A percentile compares a stretch with the other conserved stretches of the same genome.
phyloP scores from a whole-genome alignment of 2,888 invertebrate genomes.

The Keiferia lycopersicella region DNA sequence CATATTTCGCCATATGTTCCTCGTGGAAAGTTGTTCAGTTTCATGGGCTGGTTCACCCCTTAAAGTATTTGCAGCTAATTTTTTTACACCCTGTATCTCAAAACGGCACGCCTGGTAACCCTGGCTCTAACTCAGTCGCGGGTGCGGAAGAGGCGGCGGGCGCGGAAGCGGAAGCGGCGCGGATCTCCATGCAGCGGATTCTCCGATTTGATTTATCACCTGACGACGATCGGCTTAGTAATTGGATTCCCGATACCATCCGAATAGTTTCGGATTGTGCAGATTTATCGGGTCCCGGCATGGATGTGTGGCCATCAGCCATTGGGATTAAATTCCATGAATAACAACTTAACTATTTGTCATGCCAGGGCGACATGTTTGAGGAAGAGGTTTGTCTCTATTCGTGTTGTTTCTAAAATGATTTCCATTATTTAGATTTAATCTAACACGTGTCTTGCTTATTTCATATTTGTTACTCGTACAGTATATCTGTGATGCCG shows the following conservation, averaged over 20 bases:
- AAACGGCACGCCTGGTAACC: too few species aligned
- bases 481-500: too few species aligned
- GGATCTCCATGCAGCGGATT: slow-evolving; percentile 22
- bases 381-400: neutral
- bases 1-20: too few species aligned
- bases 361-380: neutral
- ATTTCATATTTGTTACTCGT: too few species aligned
- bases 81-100: too few species aligned
- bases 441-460: too few species aligned
- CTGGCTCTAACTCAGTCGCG: neutral
- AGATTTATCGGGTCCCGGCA: slow-evolving; percentile 18
- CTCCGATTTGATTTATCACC: slow-evolving; percentile 27
- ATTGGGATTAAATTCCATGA: slow-evolving; percentile 11
- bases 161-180: slow-evolving; percentile 28
- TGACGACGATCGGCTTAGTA: slow-evolving; percentile 25
- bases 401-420: too few species aligned
- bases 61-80: too few species aligned
- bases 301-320: slow-evolving; percentile 8
- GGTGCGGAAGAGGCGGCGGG: slow-evolving; percentile 27
- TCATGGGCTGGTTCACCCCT: too few species aligned
- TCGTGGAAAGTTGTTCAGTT: too few species aligned
- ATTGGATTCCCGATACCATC: slow-evolving; percentile 27
- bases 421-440: too few species aligned
- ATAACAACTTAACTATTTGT: slow-evolving; percentile 3
- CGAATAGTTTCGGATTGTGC: slow-evolving; percentile 23